Evolutionary conservation across 2,797 vertebrate genomes (phyloP).

Genomic region (Enteromius argenteus): DNA sequence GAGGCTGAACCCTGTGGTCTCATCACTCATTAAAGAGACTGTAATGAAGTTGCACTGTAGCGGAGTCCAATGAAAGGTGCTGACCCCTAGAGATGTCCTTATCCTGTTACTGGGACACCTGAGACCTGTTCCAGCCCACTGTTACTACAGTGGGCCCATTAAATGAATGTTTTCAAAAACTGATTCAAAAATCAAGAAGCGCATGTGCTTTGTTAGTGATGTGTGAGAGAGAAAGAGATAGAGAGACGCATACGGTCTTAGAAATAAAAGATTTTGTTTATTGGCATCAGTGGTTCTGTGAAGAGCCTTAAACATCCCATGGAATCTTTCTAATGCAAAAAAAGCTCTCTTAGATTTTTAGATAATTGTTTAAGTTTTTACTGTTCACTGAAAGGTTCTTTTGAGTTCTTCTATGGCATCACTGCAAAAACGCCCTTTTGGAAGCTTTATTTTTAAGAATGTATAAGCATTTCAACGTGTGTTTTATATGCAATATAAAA

Average conservation of each 20-base stretch:
- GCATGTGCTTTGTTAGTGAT: neutral
- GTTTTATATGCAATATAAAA: neutral
- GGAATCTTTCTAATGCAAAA: neutral
- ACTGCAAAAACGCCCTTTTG: too few relatives aligned
- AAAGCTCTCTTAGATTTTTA: neutral
- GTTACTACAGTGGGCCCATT: slow-evolving; percentile 11
- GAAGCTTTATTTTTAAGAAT: too few relatives aligned
- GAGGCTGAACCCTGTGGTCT: slow-evolving; percentile 69
- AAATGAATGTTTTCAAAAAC: slow-evolving; percentile 6
- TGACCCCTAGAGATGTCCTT: slow-evolving; percentile 65
- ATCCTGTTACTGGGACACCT: slow-evolving; percentile 52
- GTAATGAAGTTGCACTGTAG: slow-evolving; percentile 72
- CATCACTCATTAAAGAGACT: slow-evolving; percentile 80
- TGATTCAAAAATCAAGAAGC: neutral
- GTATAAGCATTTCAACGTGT: neutral
- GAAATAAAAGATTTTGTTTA: neutral
- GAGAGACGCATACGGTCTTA: neutral
- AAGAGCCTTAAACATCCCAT: neutral
- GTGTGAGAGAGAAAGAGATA: neutral
- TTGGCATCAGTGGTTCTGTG: neutral
- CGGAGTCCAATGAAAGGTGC: slow-evolving; percentile 63
- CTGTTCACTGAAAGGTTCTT: too few relatives aligned
- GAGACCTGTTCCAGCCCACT: slow-evolving; percentile 26
- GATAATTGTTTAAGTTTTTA: neutral
- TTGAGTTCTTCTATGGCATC: neutral